phyloP scores from a whole-genome alignment of 2,888 invertebrate genomes.

The Dasysyrphus albostriatus region DNA sequence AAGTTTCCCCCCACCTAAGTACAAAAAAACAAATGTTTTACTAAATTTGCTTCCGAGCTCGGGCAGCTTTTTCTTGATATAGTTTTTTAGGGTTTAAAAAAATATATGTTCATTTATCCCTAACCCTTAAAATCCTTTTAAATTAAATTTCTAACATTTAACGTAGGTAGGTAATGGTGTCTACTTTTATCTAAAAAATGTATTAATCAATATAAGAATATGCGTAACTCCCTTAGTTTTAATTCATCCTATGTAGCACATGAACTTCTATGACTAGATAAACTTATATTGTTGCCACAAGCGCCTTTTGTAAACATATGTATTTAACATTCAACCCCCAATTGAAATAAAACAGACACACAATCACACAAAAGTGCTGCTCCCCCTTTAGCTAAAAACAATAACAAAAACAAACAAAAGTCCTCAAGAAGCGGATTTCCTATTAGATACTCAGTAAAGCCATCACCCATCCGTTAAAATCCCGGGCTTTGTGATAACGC shows the following conservation, averaged over 20 bases:
- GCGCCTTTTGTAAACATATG: constrained; percentile 12
- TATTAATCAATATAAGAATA: constrained; percentile 16
- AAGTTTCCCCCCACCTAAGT: too few species aligned
- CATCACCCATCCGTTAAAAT: constrained; percentile 70
- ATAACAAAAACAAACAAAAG: constrained; percentile 66
- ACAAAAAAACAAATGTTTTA: too few species aligned
- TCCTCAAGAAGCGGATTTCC: constrained; percentile 73
- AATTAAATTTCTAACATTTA: not conserved
- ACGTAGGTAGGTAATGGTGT: not conserved
- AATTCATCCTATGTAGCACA: not conserved
- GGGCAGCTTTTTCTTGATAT: too few species aligned
- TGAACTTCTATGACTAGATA: constrained; percentile 31
- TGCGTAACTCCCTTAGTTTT: constrained; percentile 25
- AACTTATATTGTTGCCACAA: constrained; percentile 51
- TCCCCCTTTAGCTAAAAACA: constrained; percentile 22
- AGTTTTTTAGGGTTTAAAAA: too few species aligned
- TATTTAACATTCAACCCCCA: constrained; percentile 56
- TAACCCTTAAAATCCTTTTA: not conserved
- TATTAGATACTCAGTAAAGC: constrained; percentile 69
- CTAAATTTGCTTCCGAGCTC: too few species aligned
- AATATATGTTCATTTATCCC: too few species aligned
- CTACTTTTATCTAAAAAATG: not conserved
- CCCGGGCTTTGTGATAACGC: constrained; percentile 70
- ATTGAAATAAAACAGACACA: constrained; percentile 47
- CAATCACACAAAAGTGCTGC: constrained; percentile 32